Evolutionary conservation across 2,113 vertebrate genomes (phyloP).

Genomic region (Coracopsis vasa): DNA sequence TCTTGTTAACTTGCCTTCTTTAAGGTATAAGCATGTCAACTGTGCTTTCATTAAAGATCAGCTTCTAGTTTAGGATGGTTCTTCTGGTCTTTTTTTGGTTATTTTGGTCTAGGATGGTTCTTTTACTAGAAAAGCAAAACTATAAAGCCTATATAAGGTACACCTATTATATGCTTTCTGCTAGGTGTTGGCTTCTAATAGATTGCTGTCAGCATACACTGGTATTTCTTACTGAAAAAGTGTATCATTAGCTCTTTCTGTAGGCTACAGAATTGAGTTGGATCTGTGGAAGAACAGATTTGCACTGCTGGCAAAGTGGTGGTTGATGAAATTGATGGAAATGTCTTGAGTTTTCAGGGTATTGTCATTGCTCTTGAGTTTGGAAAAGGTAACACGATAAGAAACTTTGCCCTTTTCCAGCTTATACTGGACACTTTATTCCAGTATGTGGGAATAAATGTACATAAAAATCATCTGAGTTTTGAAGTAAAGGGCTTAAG

Average conservation of each 20-base stretch:
- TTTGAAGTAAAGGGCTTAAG: background rate
- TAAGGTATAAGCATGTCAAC: background rate
- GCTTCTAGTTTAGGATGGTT: background rate
- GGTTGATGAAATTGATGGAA: background rate
- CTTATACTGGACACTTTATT: background rate
- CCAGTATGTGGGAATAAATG: background rate
- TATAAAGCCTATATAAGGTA: background rate
- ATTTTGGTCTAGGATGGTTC: background rate
- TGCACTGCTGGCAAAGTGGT: background rate
- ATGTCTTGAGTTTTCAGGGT: background rate
- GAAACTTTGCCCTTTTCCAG: conserved; percentile 3
- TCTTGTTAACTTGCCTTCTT: background rate
- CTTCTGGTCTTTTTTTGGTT: background rate
- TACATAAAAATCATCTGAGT: background rate
- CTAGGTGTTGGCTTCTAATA: background rate
- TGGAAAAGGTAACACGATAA: conserved; percentile 13
- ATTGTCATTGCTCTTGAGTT: conserved; percentile 37
- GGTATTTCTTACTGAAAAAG: background rate
- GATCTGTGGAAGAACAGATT: background rate
- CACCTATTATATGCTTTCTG: background rate
- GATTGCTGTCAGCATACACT: background rate
- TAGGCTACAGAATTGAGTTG: background rate
- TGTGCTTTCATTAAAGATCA: background rate
- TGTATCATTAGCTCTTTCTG: background rate
- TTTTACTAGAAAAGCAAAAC: background rate